Base-by-base conservation (phyloP, 2,888 invertebrate species). In the Drosophila demipolita region DNA sequence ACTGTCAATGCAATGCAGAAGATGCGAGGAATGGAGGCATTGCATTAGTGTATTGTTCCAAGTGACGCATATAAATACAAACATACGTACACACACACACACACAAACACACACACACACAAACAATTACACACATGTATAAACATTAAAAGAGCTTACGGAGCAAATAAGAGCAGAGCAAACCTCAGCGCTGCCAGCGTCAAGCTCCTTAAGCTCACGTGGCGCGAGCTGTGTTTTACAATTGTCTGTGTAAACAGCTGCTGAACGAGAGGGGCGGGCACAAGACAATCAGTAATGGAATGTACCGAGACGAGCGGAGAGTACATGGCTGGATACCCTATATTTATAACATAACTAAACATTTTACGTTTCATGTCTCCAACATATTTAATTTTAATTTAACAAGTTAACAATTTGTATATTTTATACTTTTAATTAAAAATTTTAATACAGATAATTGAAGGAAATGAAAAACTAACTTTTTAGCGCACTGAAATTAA, bases 201-300 rank as follows among this genome's bases (percentile, higher is more conserved):
- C 67, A 57, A 63, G 45, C 63, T 69, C 68, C 80, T 64, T 66
- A 80, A 80, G 72, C 77, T 76, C 66, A 73, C 64, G 81, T 73
- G 66, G 68, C 66, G 64, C 68, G 64, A 40, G 81, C 69, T 76
- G 73, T 76, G 77, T 78, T 78, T 76, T 64, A 80, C 78, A 73
- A 76, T 76, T 76, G 81, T 80, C 78, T 76, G 72, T 66, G 61
- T 68, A 75, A 68, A 76, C 66, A 72, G 64, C 60, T 74, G 57
- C 42, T 49, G 71, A 53, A 60, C 57, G 66, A 60, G 50, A 35
- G 23, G n/a, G 26, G 67, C 40, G 55, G 36, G 38, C 50, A 61
- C 32, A 61, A 48, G 42, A 64, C 23, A 11, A 45, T 26, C 45
- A 45, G 45, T 45, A 15, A 15, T 23, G 45, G 23, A 45, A 45